These are phyloP conservation scores for Cheilinus undulatus DNA, from an alignment of 2,113 vertebrate species.

Conservation along the genomic window DNA sequence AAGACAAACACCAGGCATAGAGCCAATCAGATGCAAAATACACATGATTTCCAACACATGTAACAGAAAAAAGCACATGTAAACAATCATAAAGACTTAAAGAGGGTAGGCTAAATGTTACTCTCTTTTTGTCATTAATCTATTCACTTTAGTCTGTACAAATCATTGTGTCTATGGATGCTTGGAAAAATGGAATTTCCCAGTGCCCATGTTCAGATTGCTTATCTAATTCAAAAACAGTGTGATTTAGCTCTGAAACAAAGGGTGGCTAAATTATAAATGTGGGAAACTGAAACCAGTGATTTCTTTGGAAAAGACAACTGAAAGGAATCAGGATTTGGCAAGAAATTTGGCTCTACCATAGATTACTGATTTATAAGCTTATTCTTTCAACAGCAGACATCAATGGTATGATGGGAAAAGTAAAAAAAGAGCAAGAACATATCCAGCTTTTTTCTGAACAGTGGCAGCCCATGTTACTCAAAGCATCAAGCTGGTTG, in stretches of 20 bases:
- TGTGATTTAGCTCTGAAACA: background rate
- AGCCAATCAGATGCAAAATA: conserved; percentile 9
- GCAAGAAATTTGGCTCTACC: too few relatives aligned
- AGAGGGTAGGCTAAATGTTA: background rate
- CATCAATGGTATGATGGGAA: background rate
- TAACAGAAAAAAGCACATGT: background rate
- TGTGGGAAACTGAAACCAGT: background rate
- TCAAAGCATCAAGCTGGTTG: background rate
- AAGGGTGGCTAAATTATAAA: background rate
- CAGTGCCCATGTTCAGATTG: background rate
- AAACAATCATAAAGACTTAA: background rate
- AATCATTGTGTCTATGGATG: background rate
- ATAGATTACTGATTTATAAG: background rate
- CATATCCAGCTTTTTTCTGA: too few relatives aligned
- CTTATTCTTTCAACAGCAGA: background rate
- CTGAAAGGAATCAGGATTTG: background rate
- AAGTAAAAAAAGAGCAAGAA: too few relatives aligned
- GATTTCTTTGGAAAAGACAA: background rate
- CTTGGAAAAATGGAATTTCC: background rate
- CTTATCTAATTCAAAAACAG: background rate
- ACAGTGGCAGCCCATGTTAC: too few relatives aligned
- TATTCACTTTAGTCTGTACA: background rate
- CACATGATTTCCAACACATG: background rate
- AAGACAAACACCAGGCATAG: conserved; percentile 19
- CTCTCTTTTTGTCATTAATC: background rate